These are phyloP conservation scores for Akabosia matsudoensis DNA, from an alignment of 1,140 invertebrate species.

Conservation along the genomic window DNA sequence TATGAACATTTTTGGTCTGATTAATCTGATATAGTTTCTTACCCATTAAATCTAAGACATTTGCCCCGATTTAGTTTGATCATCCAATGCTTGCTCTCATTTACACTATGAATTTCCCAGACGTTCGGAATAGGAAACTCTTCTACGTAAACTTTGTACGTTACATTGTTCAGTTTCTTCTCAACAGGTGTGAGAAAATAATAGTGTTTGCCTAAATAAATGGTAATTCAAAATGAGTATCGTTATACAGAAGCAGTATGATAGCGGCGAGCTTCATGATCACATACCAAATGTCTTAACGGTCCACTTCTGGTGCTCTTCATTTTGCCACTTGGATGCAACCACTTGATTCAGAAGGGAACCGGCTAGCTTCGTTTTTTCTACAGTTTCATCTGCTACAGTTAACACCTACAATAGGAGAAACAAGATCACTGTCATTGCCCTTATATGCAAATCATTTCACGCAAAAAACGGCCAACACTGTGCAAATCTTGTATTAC, in stretches of 20 bases:
- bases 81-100: constrained; percentile 26
- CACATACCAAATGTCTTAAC: constrained; percentile 23
- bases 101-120: constrained; percentile 22
- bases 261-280: no score
- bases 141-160: constrained; percentile 28
- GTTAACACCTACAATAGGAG: constrained; percentile 19
- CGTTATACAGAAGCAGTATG: no score
- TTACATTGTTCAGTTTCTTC: constrained; percentile 17
- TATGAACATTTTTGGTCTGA: not conserved
- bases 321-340: constrained; percentile 25
- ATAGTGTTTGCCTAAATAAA: constrained; percentile 25
- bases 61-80: constrained; percentile 32
- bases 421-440: not conserved
- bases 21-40: not conserved
- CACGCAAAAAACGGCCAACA: no score
- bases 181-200: constrained; percentile 19
- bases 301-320: constrained; percentile 33
- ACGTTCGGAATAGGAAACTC: constrained; percentile 35
- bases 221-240: no score
- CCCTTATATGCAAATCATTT: not conserved
- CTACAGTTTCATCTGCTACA: constrained; percentile 15
- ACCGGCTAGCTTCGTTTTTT: not conserved
- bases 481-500: not conserved
- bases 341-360: constrained; percentile 6
- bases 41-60: constrained; percentile 29